A percentile compares a stretch with the other conserved stretches of the same genome.
These are phyloP conservation scores for Scomber scombrus DNA, from an alignment of 2,113 vertebrate genomes.

Conservation along the genomic window DNA sequence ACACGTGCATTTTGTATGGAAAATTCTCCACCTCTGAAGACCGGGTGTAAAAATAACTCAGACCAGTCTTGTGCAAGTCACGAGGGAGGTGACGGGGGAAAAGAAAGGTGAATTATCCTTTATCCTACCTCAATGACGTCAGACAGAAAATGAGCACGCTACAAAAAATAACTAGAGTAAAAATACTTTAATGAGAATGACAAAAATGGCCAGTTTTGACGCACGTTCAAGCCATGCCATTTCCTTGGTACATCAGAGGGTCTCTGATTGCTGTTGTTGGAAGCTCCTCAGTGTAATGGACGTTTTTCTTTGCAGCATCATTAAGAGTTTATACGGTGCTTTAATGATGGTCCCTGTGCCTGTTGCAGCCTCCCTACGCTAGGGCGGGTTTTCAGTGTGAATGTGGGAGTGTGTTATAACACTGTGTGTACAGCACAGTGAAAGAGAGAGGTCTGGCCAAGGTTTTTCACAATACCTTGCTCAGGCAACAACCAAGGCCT, in stretches of 20 bases:
- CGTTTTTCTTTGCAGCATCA: slow-evolving; percentile 20
- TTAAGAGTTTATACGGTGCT: slow-evolving; percentile 28
- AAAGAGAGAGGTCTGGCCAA: background rate
- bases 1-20: background rate
- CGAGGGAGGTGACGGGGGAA: background rate
- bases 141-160: background rate
- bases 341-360: slow-evolving; percentile 24
- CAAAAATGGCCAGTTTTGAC: background rate
- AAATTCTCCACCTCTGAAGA: background rate
- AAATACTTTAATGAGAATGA: too few species aligned
- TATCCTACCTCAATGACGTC: background rate
- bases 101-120: background rate
- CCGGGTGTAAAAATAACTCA: background rate
- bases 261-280: background rate
- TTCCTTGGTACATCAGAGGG: background rate
- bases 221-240: background rate
- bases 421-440: slow-evolving; percentile 8
- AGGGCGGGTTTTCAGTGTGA: slow-evolving; percentile 24
- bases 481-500: slow-evolving; percentile 2
- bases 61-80: background rate
- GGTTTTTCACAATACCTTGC: slow-evolving; percentile 15
- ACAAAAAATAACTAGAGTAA: too few species aligned
- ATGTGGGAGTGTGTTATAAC: slow-evolving; percentile 44
- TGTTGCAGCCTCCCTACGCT: background rate
- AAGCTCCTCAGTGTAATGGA: background rate